Evolutionary conservation across 2,113 vertebrate genomes (phyloP), one percentile per base, ranked within the genome.

Genomic region (Ellobius talpinus): DNA sequence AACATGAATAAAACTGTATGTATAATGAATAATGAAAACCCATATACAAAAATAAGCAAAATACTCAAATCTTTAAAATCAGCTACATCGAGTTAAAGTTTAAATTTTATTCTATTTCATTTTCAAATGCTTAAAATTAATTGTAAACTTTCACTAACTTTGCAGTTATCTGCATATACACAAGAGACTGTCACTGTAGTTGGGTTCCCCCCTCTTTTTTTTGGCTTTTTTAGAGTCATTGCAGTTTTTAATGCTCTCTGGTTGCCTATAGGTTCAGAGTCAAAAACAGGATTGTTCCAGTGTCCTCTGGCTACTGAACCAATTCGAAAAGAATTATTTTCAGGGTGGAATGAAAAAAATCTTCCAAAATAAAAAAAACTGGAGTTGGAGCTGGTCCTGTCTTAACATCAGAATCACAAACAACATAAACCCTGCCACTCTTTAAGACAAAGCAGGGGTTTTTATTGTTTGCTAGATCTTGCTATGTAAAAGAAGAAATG

Each of bases 41-140:
- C 61, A 65, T 1, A 39, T 72, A 50, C 3, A 94, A 81, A 96
- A 90, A 87, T 87, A 93, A 92, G 23, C 50, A 89, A 66, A 68
- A 90, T 21, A 79, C 50, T 52, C 92, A 93, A 85, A 66, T 78
- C 50, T 78, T 86, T 97, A 42, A 79, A 87, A 95, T 85, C 39
- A 55, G 7, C 63, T 92, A n/a, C 19, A 74, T 74, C 89, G 4
- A 26, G 13, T 82, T 70, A 72, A 14, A 78, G 5, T 58, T 91
- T 87, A 72, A 36, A 95, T 61, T 72, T 81, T 85, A 45, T 82
- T 93, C 78, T 77, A 70, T 21, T 42, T 96, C 21, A 24, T 94
- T 85, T 95, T 55, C 10, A 90, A 93, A 73, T 24, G 72, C 88
- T 24, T 65, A 47, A 68, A 70, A 58, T 70, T 36, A 87, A 73